These are phyloP conservation scores for Crenichthys baileyi DNA, from an alignment of 2,797 vertebrate species.

Conservation along the genomic window DNA sequence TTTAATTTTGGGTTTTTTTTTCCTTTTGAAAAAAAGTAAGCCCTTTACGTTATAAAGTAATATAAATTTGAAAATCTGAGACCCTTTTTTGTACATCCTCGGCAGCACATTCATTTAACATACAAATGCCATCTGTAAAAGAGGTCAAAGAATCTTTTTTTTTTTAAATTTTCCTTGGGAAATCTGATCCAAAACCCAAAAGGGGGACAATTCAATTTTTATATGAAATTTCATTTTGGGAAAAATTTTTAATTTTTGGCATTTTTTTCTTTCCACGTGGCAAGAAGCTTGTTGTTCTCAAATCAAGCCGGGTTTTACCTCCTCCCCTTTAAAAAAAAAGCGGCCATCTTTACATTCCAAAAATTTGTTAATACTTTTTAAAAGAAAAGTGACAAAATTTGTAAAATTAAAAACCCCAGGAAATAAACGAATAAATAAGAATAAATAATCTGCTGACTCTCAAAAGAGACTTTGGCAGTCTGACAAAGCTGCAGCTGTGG, in stretches of 20 bases:
- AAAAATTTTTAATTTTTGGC: constrained; percentile 15
- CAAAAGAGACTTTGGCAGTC: constrained; percentile 55
- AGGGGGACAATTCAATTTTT: constrained; percentile 3
- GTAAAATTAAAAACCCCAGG: too few relatives aligned
- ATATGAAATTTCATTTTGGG: not conserved
- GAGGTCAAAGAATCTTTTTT: constrained; percentile 60
- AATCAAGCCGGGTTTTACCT: constrained; percentile 42
- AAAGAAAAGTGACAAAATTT: constrained; percentile 41
- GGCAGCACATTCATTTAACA: constrained; percentile 72
- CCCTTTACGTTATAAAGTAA: too few relatives aligned
- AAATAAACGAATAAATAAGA: constrained; percentile 73
- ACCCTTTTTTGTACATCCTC: constrained; percentile 83
- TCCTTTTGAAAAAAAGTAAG: too few relatives aligned
- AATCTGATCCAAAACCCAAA: too few relatives aligned
- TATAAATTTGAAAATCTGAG: too few relatives aligned
- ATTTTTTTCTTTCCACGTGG: constrained; percentile 14
- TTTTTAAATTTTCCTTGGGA: too few relatives aligned
- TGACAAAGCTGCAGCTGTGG: constrained; percentile 47
- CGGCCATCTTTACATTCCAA: constrained; percentile 56
- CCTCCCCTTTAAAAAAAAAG: constrained; percentile 52
- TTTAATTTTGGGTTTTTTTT: too few relatives aligned
- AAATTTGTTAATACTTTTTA: constrained; percentile 34
- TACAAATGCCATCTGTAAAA: constrained; percentile 68
- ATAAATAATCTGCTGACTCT: constrained; percentile 71
- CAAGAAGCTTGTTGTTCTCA: constrained; percentile 14